Conservation (phyloP, 2,888 invertebrate species). For the Strigamia maritima region DNA sequence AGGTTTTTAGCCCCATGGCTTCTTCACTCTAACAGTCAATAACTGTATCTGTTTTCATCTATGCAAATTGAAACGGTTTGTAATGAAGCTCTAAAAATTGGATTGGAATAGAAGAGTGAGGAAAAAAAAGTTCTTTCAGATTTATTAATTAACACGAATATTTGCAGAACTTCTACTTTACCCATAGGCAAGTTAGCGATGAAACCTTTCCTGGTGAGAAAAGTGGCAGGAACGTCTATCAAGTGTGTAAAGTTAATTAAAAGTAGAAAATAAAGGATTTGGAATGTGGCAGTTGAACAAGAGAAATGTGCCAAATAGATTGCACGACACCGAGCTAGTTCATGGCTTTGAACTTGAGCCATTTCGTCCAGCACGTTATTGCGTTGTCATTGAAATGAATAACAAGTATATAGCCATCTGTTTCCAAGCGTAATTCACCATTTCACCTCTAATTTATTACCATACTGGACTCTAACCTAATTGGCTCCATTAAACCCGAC, state of each 20-base stretch:
- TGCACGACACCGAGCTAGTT: not conserved
- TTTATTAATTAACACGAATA: not conserved
- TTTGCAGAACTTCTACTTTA: not conserved
- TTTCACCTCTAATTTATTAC: conserved; percentile 24
- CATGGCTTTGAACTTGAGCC: not conserved
- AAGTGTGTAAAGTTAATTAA: conserved; percentile 1
- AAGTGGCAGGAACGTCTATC: conserved; percentile 14
- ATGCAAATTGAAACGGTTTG: not conserved
- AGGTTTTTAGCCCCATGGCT: no score
- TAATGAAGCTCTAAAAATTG: not conserved
- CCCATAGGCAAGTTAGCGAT: not conserved
- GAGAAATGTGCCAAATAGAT: conserved; percentile 21
- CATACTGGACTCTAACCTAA: not conserved
- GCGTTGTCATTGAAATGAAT: conserved; percentile 23
- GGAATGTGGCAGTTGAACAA: not conserved
- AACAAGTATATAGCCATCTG: conserved; percentile 31
- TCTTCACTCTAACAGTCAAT: no score
- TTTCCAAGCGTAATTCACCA: conserved; percentile 20
- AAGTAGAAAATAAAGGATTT: conserved; percentile 18
- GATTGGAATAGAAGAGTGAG: no score
- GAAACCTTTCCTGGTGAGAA: conserved; percentile 20
- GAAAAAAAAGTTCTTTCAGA: no score
- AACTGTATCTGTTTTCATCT: no score
- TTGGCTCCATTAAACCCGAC: conserved; percentile 27
- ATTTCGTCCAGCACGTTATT: conserved; percentile 13